phyloP scores from a whole-genome alignment of 1,140 invertebrate genomes.

The Dinothrombium tinctorium region DNA sequence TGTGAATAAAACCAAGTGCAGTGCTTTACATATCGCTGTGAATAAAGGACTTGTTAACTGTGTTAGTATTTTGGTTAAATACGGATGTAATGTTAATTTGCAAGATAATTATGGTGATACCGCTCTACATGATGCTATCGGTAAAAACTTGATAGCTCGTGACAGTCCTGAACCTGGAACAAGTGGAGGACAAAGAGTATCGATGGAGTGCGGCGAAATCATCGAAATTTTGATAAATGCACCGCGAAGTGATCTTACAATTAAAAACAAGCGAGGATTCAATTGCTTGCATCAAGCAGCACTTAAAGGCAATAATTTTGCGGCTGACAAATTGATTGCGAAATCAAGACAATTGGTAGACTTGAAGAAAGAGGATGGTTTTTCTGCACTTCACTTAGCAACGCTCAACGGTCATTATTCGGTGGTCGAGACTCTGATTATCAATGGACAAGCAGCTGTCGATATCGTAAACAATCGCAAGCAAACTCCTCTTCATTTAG shows the following conservation, averaged over 20 bases:
- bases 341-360: slow-evolving; percentile 50
- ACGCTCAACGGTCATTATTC: slow-evolving; percentile 57
- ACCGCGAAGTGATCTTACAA: slow-evolving; percentile 63
- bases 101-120: slow-evolving; percentile 73
- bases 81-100: slow-evolving; percentile 50
- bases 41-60: slow-evolving; percentile 63
- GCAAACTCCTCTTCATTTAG: slow-evolving; percentile 55
- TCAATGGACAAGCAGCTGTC: slow-evolving; percentile 41
- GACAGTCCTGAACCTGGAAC: too few species aligned
- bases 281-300: too few species aligned
- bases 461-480: slow-evolving; percentile 58
- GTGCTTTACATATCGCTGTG: slow-evolving; percentile 63
- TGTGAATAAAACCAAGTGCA: slow-evolving; percentile 49
- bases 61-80: slow-evolving; percentile 44
- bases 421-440: slow-evolving; percentile 37
- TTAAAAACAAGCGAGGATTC: too few species aligned
- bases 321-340: slow-evolving; percentile 38
- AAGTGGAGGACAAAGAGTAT: too few species aligned
- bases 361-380: slow-evolving; percentile 70
- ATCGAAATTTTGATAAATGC: slow-evolving; percentile 62
- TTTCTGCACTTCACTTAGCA: slow-evolving; percentile 59
- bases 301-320: too few species aligned
- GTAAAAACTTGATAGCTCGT: too few species aligned
- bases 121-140: slow-evolving; percentile 64
- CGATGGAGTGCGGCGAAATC: too few species aligned